Evolutionary conservation across 1,140 invertebrate genomes (phyloP).

Genomic region (Sycophila sp.): DNA sequence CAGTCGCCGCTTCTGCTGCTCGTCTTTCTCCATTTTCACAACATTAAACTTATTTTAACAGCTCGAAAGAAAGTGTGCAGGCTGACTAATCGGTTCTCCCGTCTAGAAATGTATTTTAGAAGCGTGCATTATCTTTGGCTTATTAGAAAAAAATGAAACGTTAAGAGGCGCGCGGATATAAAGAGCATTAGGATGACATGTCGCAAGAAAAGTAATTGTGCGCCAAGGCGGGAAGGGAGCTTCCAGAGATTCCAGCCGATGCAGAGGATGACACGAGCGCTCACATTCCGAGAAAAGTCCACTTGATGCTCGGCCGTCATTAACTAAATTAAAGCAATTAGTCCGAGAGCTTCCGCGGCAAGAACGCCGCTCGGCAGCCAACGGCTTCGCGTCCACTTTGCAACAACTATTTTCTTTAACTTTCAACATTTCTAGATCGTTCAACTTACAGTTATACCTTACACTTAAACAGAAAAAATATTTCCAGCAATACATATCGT

Average conservation of each 20-base stretch:
- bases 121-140: neutral
- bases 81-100: neutral
- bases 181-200: neutral
- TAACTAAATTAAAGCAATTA: conserved; percentile 53
- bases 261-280: neutral
- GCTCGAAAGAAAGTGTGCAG: neutral
- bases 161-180: neutral
- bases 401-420: too few relatives aligned
- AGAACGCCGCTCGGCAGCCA: neutral
- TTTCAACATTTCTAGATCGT: too few relatives aligned
- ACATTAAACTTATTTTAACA: neutral
- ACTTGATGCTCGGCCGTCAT: conserved; percentile 39
- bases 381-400: too few relatives aligned
- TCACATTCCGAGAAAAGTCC: conserved; percentile 38
- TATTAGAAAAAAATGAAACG: too few relatives aligned
- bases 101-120: neutral
- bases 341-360: conserved; percentile 32
- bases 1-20: neutral
- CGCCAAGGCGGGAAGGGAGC: conserved; percentile 7
- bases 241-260: neutral
- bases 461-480: too few relatives aligned
- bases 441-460: too few relatives aligned
- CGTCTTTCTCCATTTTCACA: neutral
- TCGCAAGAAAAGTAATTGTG: conserved; percentile 17
- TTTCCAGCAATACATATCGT: too few relatives aligned